Evolutionary conservation across 2,888 invertebrate genomes (phyloP).

Genomic region (Tetragonula carbonaria): DNA sequence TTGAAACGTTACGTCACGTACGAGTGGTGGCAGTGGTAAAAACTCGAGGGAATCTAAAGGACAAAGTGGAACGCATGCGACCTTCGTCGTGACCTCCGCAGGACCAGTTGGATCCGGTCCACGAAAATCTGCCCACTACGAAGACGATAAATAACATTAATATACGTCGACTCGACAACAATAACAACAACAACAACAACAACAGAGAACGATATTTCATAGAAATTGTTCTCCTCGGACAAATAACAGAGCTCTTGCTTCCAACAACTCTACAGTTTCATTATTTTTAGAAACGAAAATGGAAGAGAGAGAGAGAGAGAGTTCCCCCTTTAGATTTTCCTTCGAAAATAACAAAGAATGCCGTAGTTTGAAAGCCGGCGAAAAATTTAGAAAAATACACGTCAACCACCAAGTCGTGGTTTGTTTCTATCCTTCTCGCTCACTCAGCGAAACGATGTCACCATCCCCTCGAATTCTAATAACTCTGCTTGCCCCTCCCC

Average conservation of each 20-base stretch:
- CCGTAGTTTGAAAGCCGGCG: no score
- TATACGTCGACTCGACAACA: neutral
- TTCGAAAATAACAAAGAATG: neutral
- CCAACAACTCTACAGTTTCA: neutral
- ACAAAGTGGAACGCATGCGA: constrained; percentile 38
- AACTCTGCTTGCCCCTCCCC: no score
- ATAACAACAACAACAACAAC: neutral
- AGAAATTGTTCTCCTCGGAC: neutral
- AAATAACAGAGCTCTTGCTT: neutral
- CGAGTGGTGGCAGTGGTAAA: constrained; percentile 7
- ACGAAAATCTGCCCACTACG: constrained; percentile 43
- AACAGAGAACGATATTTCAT: neutral
- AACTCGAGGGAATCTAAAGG: neutral
- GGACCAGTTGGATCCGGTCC: constrained; percentile 49
- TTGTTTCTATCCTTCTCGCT: no score
- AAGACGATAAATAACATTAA: neutral
- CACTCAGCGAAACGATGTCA: no score
- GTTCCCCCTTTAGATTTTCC: neutral
- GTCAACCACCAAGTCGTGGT: no score
- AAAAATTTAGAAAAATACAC: no score
- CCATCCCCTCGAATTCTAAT: no score
- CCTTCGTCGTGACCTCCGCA: constrained; percentile 50
- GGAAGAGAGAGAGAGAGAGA: no score
- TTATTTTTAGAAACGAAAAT: no score
- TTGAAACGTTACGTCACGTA: neutral